Base-by-base conservation (phyloP, 1,140 invertebrate genomes). In the Saccostrea echinata region DNA sequence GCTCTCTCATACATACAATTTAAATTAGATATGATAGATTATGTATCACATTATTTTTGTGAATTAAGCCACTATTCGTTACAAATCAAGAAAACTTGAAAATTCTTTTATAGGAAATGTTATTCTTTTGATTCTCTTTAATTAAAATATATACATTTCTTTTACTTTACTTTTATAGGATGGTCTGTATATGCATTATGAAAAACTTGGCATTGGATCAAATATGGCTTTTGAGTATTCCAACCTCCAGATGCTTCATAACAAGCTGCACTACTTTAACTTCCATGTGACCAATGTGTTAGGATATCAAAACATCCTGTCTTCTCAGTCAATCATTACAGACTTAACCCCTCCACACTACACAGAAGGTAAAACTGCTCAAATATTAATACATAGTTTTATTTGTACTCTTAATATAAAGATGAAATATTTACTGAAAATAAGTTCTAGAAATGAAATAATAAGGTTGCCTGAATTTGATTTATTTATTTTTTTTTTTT, bases 281-380 rank as follows among this genome's bases (percentile, higher is more conserved):
- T 53, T 91, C 12, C 88, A 90, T 57, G 53, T 92, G n/a, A 80
- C 80, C 9, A 93, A 92, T 82, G 27, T n/a, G 3, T 68, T 93
- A 11, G 87, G 87, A 6, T 92, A 89, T 61, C 64, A 82, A n/a
- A 90, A 88, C 27, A 90, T 90, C 51, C 87, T 93, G 24, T 89
- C 88, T 33, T 88, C 89, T 57, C 80, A 88, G 2, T 91, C 90
- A 6, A 90, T 91, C 30, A 55, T 93, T 35, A 84, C 88, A 21
- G 92, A 93, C 68, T 86, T 91, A 2, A 93, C 92, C 55, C 84
- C 90, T 30, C 92, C 92, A 0, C 68, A 30, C 24, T 76, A 30
- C 27, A 76, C 68, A 33, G 68, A 76, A 76, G 24, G 68, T 76
- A 30, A 71, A 27, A 16, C 1, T 76, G 0, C 27, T 27, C 6